Evolutionary conservation across 2,113 vertebrate species (phyloP).

Genomic region (Nestor notabilis): DNA sequence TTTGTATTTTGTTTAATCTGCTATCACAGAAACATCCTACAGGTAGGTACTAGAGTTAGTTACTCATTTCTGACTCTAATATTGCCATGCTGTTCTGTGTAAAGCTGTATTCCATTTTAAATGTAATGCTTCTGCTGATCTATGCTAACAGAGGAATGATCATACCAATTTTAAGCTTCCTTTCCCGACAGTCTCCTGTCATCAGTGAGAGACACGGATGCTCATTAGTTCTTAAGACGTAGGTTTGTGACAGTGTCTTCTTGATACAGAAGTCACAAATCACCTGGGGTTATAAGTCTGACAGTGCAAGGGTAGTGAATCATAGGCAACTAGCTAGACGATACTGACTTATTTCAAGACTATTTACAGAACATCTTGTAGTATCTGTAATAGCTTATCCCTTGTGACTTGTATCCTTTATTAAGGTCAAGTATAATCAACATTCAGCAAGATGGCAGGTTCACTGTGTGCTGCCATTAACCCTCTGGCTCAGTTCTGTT

Average conservation of each 20-base stretch:
- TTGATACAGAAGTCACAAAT: not conserved
- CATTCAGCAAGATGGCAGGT: not conserved
- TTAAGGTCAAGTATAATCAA: not conserved
- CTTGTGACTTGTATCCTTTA: not conserved
- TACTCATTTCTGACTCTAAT: not conserved
- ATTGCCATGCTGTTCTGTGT: not conserved
- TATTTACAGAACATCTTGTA: not conserved
- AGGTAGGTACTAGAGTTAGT: not conserved
- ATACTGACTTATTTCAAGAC: not conserved
- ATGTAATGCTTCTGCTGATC: not conserved
- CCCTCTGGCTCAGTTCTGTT: not conserved
- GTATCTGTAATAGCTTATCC: not conserved
- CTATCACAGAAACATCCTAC: not conserved
- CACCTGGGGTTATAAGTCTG: not conserved
- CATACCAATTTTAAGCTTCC: not conserved
- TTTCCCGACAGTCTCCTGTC: not conserved
- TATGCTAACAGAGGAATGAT: not conserved
- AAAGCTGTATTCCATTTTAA: not conserved
- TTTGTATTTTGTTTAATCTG: not conserved
- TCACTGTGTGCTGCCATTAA: not conserved
- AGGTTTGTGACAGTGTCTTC: not conserved
- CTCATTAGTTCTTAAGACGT: not conserved
- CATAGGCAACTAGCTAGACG: not conserved
- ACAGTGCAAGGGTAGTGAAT: not conserved
- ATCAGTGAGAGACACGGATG: not conserved